Conservation (phyloP, 1,140 invertebrate species). For the Thaumetopoea pityocampa region DNA sequence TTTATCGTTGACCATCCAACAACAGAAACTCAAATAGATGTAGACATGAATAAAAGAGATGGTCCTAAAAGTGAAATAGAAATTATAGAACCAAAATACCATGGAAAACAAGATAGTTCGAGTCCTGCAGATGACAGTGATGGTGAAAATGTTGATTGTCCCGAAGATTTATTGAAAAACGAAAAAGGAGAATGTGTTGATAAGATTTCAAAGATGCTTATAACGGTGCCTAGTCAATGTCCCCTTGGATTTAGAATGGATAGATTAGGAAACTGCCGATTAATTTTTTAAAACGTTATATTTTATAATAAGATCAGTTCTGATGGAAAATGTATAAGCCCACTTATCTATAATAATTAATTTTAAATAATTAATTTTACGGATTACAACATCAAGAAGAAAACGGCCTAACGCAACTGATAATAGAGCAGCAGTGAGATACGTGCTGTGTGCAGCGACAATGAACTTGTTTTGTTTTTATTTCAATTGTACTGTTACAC, state of each 20-base stretch:
- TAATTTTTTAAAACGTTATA: constrained; percentile 13
- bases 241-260: constrained; percentile 47
- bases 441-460: too few species aligned
- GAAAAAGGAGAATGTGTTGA: constrained; percentile 38
- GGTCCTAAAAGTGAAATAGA: constrained; percentile 39
- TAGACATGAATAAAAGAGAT: constrained; percentile 5
- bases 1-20: constrained; percentile 1
- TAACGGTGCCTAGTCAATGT: constrained; percentile 50
- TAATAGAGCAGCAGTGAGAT: too few species aligned
- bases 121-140: constrained; percentile 20
- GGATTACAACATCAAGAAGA: too few species aligned
- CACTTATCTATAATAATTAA: too few species aligned
- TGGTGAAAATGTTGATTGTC: constrained; percentile 26
- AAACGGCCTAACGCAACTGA: too few species aligned
- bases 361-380: too few species aligned
- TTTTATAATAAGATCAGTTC: too few species aligned
- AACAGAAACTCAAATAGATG: constrained; percentile 3
- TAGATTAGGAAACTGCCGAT: constrained; percentile 48
- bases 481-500: too few species aligned
- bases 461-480: too few species aligned
- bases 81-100: constrained; percentile 49
- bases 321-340: too few species aligned
- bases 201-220: constrained; percentile 42
- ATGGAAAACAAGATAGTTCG: constrained; percentile 37
- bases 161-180: constrained; percentile 32